Base-by-base conservation (phyloP, 1,140 invertebrate species). In the Hyles vespertilio region DNA sequence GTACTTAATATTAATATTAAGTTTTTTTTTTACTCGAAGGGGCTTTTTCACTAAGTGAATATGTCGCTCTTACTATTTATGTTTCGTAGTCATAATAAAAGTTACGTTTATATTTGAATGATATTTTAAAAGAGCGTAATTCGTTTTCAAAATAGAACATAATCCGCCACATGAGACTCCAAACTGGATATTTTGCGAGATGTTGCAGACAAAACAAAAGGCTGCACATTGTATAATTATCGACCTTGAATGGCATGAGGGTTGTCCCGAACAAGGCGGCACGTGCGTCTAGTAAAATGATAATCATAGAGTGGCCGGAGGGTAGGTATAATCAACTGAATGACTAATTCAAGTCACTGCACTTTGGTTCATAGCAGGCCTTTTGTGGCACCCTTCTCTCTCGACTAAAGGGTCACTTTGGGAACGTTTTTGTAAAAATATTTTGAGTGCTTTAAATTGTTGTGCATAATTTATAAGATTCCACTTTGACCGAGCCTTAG, bases 321-420 rank as follows among this genome's bases (percentile, higher is more conserved):
- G 84, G 81, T 84, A 79, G 64, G 71, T 65, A 73, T 83, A 84
- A 84, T 87, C 78, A 81, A 85, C 82, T 84, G 81, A 81, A 88
- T 88, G 83, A 84, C 84, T 85, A 88, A 87, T 88, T 87, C 82
- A 80, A 85, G 72, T 81, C 77, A 79, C 75, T 80, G 74, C 77
- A 74, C 74, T 81, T 81, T 79, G 77, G 61, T 73, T 60, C 59
- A 46, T 75, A 77, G 77, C 71, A 69, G 81, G 71, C 72, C 80
- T 88, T 83, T 79, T 81, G 75, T 73, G 69, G 63, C 69, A 69
- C 80, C 81, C 78, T 68, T 64, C 64, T 57, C 65, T 63, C 71
- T 80, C 67, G 67, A 65, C 50, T 61, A 51, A 54, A 62, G 80
- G 74, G 75, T 67, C 61, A 76, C 61, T 74, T 72, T 60, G 66